Base-by-base conservation (phyloP, 2,797 vertebrate genomes). In the Natrix natrix region DNA sequence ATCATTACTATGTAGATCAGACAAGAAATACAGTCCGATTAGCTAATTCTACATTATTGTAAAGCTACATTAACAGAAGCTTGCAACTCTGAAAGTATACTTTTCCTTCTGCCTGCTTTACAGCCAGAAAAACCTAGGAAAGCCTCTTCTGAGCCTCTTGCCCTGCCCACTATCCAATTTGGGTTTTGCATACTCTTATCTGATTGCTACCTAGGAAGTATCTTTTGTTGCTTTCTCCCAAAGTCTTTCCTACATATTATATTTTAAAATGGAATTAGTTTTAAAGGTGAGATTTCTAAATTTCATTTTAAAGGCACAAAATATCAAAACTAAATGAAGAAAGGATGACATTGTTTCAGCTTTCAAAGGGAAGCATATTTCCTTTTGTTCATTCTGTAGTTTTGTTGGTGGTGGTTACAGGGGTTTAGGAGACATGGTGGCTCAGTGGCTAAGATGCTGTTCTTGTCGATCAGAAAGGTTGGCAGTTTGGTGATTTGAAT, bases 261-360 rank as follows among this genome's bases (percentile, higher is more conserved):
- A 43, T 43, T 52, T 88, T 92, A 22, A 94, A 93, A 90, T 86
- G 26, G 0, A 93, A 78, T 92, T 92, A 89, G 63, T 10, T 63
- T 88, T 7, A 13, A 93, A 74, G 14, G 16, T 87, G 86, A 74
- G 11, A 10, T 91, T 55, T 4, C 0, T 78, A 20, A 92, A 93
- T 94, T 95, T 83, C 0, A 66, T 94, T 95, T 96, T 60, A 43
- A 4, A n/a, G 91, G 61, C 0, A 69, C 55, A n/a, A 1, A 0
- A 87, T 28, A 87, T 17, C 55, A 91, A 74, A 69, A 57, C 28
- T n/a, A 22, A n/a, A 8, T 1, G 11, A 90, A 4, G 54, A 16
- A 52, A 69, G 52, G 22, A 56, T 69, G 61, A 20, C 17, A 86
- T 90, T 3, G 0, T 28, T 90, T 93, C 0, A 74, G 87, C 92